Conservation (phyloP, 2,113 vertebrate species). For the Elephantulus edwardii region DNA sequence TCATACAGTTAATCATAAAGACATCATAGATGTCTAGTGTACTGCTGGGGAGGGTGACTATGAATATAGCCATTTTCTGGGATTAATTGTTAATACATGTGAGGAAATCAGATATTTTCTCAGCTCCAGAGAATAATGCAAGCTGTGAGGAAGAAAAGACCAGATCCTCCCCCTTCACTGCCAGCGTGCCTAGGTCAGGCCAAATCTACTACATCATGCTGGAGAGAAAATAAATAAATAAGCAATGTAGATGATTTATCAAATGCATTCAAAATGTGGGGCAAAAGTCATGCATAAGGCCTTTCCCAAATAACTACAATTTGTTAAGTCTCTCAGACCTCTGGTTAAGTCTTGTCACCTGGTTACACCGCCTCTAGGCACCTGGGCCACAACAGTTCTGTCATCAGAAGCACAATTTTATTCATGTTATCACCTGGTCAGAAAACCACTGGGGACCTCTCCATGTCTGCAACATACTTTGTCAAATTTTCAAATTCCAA, state of each 20-base stretch:
- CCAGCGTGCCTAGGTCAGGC: neutral
- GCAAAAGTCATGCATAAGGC: neutral
- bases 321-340: neutral
- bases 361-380: neutral
- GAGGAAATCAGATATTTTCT: neutral
- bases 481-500: conserved; percentile 13
- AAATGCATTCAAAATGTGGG: conserved; percentile 26
- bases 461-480: neutral
- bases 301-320: neutral
- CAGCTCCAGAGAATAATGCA: neutral
- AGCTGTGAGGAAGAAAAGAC: conserved; percentile 16
- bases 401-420: conserved; percentile 6
- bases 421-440: neutral
- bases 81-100: conserved; percentile 27
- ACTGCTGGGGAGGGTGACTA: neutral
- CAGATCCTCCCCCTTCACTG: neutral
- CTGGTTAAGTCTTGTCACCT: neutral
- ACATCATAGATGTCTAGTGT: conserved; percentile 5
- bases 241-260: neutral
- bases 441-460: neutral
- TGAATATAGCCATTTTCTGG: conserved; percentile 31
- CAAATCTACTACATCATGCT: conserved; percentile 46
- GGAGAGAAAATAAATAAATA: conserved; percentile 27
- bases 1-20: conserved; percentile 14
- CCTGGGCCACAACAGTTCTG: neutral